A percentile compares a stretch with the other conserved stretches of the same genome.
Conservation (phyloP, 2,113 vertebrate species). For the Pterocles gutturalis region DNA sequence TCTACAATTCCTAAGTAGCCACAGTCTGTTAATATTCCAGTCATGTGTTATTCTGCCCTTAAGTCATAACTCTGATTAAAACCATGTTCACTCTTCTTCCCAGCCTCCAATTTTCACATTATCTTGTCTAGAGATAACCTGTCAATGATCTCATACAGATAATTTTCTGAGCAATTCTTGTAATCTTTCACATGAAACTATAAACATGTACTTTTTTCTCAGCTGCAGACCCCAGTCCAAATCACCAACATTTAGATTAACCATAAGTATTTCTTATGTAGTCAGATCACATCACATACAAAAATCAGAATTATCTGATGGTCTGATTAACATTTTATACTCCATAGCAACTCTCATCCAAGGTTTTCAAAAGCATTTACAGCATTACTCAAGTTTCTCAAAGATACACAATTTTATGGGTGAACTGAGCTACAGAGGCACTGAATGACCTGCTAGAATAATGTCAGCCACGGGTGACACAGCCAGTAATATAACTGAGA, state of each 20-base stretch:
- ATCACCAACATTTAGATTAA: background rate
- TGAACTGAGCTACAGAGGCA: background rate
- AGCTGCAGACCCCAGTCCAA: background rate
- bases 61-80: background rate
- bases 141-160: fast-evolving
- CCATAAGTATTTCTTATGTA: background rate
- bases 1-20: background rate
- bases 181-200: background rate
- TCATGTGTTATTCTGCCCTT: background rate
- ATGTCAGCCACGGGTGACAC: background rate
- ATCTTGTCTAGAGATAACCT: background rate
- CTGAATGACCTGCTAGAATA: background rate
- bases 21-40: background rate
- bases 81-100: background rate
- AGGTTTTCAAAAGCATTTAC: background rate
- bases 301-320: background rate
- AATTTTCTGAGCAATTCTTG: background rate
- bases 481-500: background rate
- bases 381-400: background rate
- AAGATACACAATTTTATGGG: background rate
- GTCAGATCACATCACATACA: background rate
- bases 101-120: background rate
- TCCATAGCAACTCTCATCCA: background rate
- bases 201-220: background rate
- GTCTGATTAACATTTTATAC: background rate